Evolutionary conservation across 2,888 invertebrate species (phyloP), one percentile per base, ranked within the genome.

Genomic region (Orchesellides sinensis): DNA sequence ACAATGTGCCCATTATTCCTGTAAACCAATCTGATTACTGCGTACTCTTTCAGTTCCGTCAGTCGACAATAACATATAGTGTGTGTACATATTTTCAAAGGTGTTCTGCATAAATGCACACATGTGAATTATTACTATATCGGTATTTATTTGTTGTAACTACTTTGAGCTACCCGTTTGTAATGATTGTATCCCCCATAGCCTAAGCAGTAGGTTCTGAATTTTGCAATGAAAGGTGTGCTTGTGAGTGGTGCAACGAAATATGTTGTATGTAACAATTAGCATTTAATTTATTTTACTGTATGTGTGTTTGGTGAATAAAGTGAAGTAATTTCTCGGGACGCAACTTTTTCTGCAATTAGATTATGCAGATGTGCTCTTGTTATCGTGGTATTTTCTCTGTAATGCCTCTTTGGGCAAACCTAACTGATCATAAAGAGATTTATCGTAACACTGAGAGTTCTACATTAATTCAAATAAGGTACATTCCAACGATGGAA

Each of bases 61-160:
- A 17, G 21, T 29, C 23, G 5, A 8, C 6, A 65, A 45, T 2
- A 63, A 63, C 21, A 29, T n/a, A n/a, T n/a, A n/a, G n/a, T n/a
- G n/a, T n/a, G n/a, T n/a, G n/a, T n/a, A 63, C 61, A 23, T 56
- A 12, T 59, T 23, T 59, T 21, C 29, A 56, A 56, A 17, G 54
- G 47, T 77, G 56, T 68, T 63, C 45, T 54, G 75, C 52, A 40
- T 49, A 65, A 54, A 65, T 40, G 40, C 23, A 66, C 65, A 75
- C 75, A 75, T 54, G 56, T 65, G 66, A 66, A 56, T 56, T 52
- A 54, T 49, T 74, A 5, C 10, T 59, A 35, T 29, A 40, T 63
- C 21, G 40, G 10, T 19, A 35, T 61, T 61, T 61, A 61, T 32
- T 61, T 21, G 5, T 23, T 27, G 23, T 63, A n/a, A 4, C n/a